Evolutionary conservation across 2,113 vertebrate species (phyloP).

Genomic region (Spermophilus dauricus): DNA sequence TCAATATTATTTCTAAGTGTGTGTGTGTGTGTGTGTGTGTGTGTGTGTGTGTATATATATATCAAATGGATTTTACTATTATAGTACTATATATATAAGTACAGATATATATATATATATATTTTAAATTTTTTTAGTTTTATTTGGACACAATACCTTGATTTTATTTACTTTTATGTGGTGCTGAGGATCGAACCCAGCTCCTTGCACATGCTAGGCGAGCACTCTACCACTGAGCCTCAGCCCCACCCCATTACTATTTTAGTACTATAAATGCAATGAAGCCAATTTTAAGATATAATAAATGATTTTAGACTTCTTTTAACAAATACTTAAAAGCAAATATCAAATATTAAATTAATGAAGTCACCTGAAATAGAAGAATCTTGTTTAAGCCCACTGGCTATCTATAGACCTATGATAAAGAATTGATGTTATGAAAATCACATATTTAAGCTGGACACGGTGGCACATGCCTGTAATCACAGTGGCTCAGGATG

Average conservation of each 20-base stretch:
- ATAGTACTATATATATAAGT: background rate
- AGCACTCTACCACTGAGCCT: too few relatives aligned
- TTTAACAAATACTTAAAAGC: background rate
- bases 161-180: too few relatives aligned
- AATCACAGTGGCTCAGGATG: too few relatives aligned
- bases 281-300: background rate
- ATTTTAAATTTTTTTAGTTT: too few relatives aligned
- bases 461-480: too few relatives aligned
- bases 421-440: background rate
- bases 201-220: too few relatives aligned
- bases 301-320: background rate
- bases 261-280: background rate
- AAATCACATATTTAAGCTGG: background rate
- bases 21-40: too few relatives aligned
- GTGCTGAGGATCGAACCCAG: too few relatives aligned
- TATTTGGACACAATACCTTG: too few relatives aligned
- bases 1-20: background rate
- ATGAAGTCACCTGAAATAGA: background rate
- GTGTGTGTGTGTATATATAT: too few relatives aligned
- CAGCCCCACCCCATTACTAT: background rate
- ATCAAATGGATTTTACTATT: background rate
- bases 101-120: background rate
- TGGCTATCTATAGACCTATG: background rate
- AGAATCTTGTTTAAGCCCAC: background rate
- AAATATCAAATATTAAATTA: background rate